These are phyloP conservation scores for Oscheius sp. DNA, from an alignment of 2,888 invertebrate genomes.

Conservation along the genomic window DNA sequence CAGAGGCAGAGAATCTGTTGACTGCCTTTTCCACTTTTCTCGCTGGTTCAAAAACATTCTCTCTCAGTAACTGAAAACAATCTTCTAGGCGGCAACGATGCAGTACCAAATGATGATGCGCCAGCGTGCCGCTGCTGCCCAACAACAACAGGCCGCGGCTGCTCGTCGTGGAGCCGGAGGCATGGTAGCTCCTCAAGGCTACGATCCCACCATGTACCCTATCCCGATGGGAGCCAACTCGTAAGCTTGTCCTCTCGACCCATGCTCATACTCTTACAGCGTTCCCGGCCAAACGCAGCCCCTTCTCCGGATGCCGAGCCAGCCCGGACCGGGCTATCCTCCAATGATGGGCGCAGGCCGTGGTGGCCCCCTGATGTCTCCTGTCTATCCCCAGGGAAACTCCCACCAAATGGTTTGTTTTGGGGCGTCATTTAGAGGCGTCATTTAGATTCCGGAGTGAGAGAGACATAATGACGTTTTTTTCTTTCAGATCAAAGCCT, in stretches of 20 bases:
- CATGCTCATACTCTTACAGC: slow-evolving; percentile 8
- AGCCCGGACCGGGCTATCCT: slow-evolving; percentile 33
- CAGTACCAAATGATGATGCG: slow-evolving; percentile 7
- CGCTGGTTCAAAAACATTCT: background rate
- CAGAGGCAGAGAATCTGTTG: background rate
- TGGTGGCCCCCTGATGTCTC: slow-evolving; percentile 27
- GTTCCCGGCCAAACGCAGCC: slow-evolving; percentile 38
- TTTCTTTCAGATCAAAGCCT: slow-evolving; percentile 35
- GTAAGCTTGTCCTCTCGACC: background rate
- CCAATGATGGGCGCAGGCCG: slow-evolving; percentile 18
- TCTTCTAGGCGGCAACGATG: slow-evolving; percentile 9
- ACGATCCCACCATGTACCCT: slow-evolving; percentile 17
- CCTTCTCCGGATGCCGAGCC: slow-evolving; percentile 30
- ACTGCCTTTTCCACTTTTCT: background rate
- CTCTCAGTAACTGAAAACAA: too few species aligned
- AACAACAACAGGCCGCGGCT: slow-evolving; percentile 25
- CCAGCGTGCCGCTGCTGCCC: slow-evolving; percentile 4
- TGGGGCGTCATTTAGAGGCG: background rate
- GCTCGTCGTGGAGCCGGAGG: background rate
- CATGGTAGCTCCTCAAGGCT: slow-evolving; percentile 6
- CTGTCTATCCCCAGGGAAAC: slow-evolving; percentile 33
- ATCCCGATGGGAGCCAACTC: slow-evolving; percentile 39
- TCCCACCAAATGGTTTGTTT: slow-evolving; percentile 34
- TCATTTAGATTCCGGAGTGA: background rate
- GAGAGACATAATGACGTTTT: slow-evolving; percentile 4